Base-by-base conservation (phyloP, 2,113 vertebrate genomes). In the Hassar affinis region DNA sequence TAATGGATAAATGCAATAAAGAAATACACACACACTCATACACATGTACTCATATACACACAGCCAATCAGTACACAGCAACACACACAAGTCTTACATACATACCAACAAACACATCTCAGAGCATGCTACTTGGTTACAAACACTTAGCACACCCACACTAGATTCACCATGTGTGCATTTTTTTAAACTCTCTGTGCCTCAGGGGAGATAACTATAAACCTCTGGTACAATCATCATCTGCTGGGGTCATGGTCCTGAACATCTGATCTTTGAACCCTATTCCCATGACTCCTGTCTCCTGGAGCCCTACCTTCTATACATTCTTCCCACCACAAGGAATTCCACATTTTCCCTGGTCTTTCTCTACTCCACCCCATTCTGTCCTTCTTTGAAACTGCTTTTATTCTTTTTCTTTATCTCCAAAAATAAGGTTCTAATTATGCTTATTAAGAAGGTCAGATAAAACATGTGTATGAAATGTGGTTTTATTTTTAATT, bases 201-300 rank as follows among this genome's bases (percentile, higher is more conserved):
- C 87, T 85, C 49, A 54, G 81, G 87, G 87, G 51, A 52, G 87
- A 85, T 87, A 91, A 92, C 89, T 88, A 90, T 92, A 92, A 91
- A 93, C 85, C 89, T 83, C 82, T 87, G 83, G 59, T 88, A 80
- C 80, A 78, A 80, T 20, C n/a, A 88, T 84, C 84, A 89, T 86
- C 84, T 75, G 5, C 84, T 80, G 84, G 78, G 86, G 84, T 86
- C 85, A 89, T 49, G 80, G 88, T 88, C 90, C 89, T 91, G 85
- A 90, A 89, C 74, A 89, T 88, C 22, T 89, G 82, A 92, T 82
- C 91, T 86, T 78, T 84, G 86, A 92, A 88, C 90, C 79, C 80
- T 83, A 76, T 51, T 85, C 83, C 87, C 83, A 59, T 91, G 84
- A 89, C 89, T 89, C 88, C 62, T 6, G 10, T 62, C 89, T 86